These are phyloP conservation scores for Lithosia quadra DNA, from an alignment of 2,888 invertebrate genomes.

Conservation along the genomic window DNA sequence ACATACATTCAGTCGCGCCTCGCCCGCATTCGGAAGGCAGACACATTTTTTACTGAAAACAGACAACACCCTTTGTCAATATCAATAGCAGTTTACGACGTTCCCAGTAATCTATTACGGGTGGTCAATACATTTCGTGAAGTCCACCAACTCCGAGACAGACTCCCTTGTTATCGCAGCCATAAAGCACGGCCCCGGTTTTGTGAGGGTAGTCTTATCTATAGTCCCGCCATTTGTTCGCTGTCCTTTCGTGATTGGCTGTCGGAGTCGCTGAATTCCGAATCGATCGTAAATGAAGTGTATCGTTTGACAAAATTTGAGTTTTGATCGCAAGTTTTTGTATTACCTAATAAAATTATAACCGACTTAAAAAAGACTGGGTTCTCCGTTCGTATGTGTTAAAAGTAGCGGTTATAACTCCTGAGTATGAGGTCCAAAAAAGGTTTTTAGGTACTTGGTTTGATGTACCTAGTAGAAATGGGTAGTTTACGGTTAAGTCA, in stretches of 20 bases:
- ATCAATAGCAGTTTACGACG: conserved; percentile 22
- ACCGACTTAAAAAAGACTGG: background rate
- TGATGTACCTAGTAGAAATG: too few species aligned
- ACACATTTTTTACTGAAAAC: background rate
- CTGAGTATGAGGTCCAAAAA: too few species aligned
- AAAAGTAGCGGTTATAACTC: too few species aligned
- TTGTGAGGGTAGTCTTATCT: conserved; percentile 23
- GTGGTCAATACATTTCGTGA: conserved; percentile 16
- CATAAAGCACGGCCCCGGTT: conserved; percentile 21
- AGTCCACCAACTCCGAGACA: conserved; percentile 17
- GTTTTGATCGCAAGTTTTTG: background rate
- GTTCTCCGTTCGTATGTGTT: too few species aligned
- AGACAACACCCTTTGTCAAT: background rate
- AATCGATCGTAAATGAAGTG: conserved; percentile 11
- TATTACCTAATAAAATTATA: background rate
- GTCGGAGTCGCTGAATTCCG: conserved; percentile 15
- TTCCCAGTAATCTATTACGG: conserved; percentile 21
- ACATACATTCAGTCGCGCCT: background rate
- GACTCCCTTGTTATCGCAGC: conserved; percentile 23
- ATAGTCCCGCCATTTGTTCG: conserved; percentile 22
- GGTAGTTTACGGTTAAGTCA: too few species aligned
- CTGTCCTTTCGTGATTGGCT: conserved; percentile 23
- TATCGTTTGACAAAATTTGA: background rate
- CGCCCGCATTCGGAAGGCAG: too few species aligned
- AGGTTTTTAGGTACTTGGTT: too few species aligned